Base-by-base conservation (phyloP, 2,113 vertebrate genomes). In the Hippocampus zosterae region DNA sequence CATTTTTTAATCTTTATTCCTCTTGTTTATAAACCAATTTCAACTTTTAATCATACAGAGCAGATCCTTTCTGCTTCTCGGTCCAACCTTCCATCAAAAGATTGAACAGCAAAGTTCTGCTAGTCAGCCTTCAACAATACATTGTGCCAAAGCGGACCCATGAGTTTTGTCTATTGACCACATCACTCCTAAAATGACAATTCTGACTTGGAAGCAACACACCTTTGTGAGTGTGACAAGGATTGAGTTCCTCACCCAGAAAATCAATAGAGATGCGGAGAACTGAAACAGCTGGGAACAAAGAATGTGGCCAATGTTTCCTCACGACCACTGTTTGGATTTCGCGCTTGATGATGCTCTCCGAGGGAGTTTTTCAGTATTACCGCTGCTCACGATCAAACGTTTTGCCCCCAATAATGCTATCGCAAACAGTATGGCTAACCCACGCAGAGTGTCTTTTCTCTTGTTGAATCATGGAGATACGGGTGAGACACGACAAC, bases 181-280 rank as follows among this genome's bases (percentile, higher is more conserved):
- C 71, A 66, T 52, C 9, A 25, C 50, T 42, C 60, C 71, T 40
- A 65, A 65, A 70, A 59, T 8, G 11, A 63, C 68, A 66, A 69
- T 15, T 67, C 33, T 21, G 75, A 64, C 66, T 68, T 1, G 33
- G 0, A 77, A 44, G 72, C 70, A 74, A 50, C 13, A 60, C 57
- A 74, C 23, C 55, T 61, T 29, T 53, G 56, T 70, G 67, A 70
- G 69, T 46, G 72, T 61, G 52, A 79, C 65, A n/a, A 3, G 64
- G 61, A 75, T 67, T 79, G 70, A 75, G 78, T 73, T 76, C 76
- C 84, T 81, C 74, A 75, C 77, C 76, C 71, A 70, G 65, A 60
- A 83, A 88, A 84, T 88, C 86, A 69, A 85, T 88, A 62, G 0
- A 9, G 13, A 80, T 81, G 64, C 19, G 52, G 44, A 72, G 79